These are phyloP conservation scores for Abscondita cerata DNA, from an alignment of 2,888 invertebrate genomes.

Conservation along the genomic window DNA sequence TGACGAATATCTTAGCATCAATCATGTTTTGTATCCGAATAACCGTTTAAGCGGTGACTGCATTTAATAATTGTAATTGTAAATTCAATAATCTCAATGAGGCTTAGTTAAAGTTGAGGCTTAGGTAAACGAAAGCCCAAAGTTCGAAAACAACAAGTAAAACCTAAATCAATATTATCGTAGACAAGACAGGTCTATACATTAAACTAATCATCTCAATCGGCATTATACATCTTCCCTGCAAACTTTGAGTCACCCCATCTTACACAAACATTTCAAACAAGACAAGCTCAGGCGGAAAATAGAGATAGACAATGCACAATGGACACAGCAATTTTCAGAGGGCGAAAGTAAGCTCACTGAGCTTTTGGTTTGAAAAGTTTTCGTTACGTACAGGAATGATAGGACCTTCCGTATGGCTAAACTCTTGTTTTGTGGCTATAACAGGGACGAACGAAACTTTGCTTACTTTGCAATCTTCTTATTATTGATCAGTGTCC, in stretches of 20 bases:
- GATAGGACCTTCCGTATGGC: constrained; percentile 29
- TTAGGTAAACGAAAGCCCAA: constrained; percentile 32
- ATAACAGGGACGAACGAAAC: constrained; percentile 49
- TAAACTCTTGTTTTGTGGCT: constrained; percentile 41
- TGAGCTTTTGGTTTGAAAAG: constrained; percentile 21
- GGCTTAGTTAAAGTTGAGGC: constrained; percentile 23
- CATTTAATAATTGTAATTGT: constrained; percentile 11
- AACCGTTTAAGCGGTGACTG: not conserved
- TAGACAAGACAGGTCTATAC: constrained; percentile 50
- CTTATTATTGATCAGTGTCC: constrained; percentile 63
- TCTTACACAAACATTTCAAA: constrained; percentile 51
- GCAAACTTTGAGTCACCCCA: constrained; percentile 46
- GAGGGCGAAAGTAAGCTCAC: constrained; percentile 36
- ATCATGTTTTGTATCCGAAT: constrained; percentile 8
- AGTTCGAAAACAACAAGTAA: constrained; percentile 52
- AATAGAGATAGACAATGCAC: constrained; percentile 45
- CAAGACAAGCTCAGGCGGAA: constrained; percentile 45
- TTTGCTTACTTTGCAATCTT: constrained; percentile 63
- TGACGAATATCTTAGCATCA: constrained; percentile 12
- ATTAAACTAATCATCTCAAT: constrained; percentile 54
- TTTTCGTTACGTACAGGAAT: constrained; percentile 24
- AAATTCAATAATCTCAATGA: constrained; percentile 24
- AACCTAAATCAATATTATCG: constrained; percentile 55
- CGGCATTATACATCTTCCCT: constrained; percentile 51
- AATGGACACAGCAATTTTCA: constrained; percentile 44